A percentile compares a stretch with the other conserved stretches of the same genome.
These are phyloP conservation scores for Synergus itoensis DNA, from an alignment of 2,888 invertebrate species.

Conservation along the genomic window DNA sequence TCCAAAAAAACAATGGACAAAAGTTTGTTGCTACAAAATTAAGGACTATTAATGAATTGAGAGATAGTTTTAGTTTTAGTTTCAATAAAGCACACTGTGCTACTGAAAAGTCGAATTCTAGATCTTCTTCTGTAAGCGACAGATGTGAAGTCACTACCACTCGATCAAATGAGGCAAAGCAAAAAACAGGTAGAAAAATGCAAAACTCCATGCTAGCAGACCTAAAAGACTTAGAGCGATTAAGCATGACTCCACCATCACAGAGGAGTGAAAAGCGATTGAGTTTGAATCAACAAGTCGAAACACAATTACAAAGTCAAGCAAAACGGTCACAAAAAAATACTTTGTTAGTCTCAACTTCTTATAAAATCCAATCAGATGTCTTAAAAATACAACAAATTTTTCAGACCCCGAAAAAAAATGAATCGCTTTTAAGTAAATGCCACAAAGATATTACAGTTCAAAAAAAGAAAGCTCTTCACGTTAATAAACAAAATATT, in stretches of 20 bases:
- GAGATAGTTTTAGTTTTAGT: slow-evolving; percentile 67
- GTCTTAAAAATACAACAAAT: slow-evolving; percentile 71
- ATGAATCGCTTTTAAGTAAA: no score
- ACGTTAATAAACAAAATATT: no score
- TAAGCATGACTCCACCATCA: slow-evolving; percentile 64
- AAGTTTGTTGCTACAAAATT: slow-evolving; percentile 67
- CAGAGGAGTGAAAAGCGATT: slow-evolving; percentile 52
- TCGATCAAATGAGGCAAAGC: slow-evolving; percentile 42
- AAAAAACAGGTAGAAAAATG: slow-evolving; percentile 31
- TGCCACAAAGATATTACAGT: no score
- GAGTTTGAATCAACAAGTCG: not conserved
- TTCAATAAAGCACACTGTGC: slow-evolving; percentile 56
- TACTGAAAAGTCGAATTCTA: not conserved
- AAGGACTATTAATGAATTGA: slow-evolving; percentile 70
- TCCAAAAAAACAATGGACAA: slow-evolving; percentile 64
- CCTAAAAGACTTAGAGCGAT: slow-evolving; percentile 68
- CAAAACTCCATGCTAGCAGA: slow-evolving; percentile 69
- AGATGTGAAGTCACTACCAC: slow-evolving; percentile 56
- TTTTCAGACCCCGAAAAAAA: slow-evolving; percentile 57
- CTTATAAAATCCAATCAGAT: slow-evolving; percentile 67
- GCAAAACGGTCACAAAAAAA: slow-evolving; percentile 42
- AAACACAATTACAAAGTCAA: slow-evolving; percentile 49
- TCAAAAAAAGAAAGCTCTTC: no score
- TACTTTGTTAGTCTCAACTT: slow-evolving; percentile 47
- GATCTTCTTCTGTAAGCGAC: not conserved